Evolutionary conservation across 2,888 invertebrate genomes (phyloP).

Genomic region (Nipponacmea schrenckii): DNA sequence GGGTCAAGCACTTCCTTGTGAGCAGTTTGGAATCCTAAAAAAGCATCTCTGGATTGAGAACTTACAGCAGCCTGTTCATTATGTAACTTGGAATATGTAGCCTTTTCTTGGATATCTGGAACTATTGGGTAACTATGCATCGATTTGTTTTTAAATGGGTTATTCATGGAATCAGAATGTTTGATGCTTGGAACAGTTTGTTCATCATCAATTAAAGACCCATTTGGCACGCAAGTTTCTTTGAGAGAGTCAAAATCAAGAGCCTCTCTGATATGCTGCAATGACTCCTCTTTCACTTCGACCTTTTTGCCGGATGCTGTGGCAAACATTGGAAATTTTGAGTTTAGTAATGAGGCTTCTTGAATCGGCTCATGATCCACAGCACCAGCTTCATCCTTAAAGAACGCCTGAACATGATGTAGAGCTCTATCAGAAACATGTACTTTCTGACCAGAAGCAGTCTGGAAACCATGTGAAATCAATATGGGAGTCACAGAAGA

Average conservation of each 20-base stretch:
- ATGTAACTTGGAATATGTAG: not conserved
- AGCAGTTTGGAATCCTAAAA: slow-evolving; percentile 35
- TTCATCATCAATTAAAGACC: not conserved
- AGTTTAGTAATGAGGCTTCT: not conserved
- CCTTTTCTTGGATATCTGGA: slow-evolving; percentile 24
- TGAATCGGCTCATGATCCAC: no score
- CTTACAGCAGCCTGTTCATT: not conserved
- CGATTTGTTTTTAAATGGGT: slow-evolving; percentile 30
- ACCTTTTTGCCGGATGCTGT: slow-evolving; percentile 27
- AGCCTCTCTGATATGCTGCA: slow-evolving; percentile 18
- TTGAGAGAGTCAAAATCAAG: slow-evolving; percentile 15
- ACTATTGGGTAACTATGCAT: slow-evolving; percentile 25
- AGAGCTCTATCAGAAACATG: slow-evolving; percentile 25
- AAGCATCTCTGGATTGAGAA: not conserved
- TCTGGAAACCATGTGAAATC: slow-evolving; percentile 11
- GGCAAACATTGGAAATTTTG: slow-evolving; percentile 12
- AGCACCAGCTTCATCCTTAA: not conserved
- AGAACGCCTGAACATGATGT: slow-evolving; percentile 10
- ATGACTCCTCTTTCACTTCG: slow-evolving; percentile 19
- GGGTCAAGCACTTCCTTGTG: slow-evolving; percentile 29
- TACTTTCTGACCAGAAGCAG: slow-evolving; percentile 26
- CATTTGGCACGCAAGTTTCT: not conserved
- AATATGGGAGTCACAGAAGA: not conserved
- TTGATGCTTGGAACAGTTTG: not conserved
- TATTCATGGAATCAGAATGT: not conserved